phyloP scores from a whole-genome alignment of 2,797 vertebrate genomes.

The Psittacula echo region DNA sequence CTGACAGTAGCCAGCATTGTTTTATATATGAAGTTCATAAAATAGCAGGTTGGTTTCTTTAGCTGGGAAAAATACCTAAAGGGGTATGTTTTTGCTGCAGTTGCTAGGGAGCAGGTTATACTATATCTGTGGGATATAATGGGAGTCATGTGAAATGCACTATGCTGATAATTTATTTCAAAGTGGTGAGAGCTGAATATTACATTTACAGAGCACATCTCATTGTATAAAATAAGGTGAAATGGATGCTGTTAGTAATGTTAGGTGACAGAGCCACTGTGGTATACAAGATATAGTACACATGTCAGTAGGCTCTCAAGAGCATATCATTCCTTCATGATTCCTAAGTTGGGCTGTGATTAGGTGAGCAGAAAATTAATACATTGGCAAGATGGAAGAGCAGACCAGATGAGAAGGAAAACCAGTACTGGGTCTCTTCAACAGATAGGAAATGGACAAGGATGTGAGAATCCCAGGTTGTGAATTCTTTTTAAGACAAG shows the following conservation, averaged over 20 bases:
- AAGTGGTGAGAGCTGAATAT: slow-evolving; percentile 4
- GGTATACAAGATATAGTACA: background rate
- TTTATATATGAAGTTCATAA: slow-evolving; percentile 58
- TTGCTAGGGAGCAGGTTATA: slow-evolving; percentile 48
- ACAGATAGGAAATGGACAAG: background rate
- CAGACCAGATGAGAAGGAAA: background rate
- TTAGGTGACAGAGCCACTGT: slow-evolving; percentile 17
- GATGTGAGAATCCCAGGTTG: background rate
- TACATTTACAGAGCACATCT: slow-evolving; percentile 12
- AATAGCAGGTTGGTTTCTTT: slow-evolving; percentile 25
- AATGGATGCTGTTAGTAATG: slow-evolving; percentile 13
- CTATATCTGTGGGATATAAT: slow-evolving; percentile 21
- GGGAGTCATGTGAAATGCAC: slow-evolving; percentile 12
- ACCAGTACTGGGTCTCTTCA: background rate
- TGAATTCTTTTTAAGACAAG: background rate
- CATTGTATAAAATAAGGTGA: slow-evolving; percentile 2
- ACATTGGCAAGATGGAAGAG: background rate
- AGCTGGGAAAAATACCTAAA: slow-evolving; percentile 1
- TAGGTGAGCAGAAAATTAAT: slow-evolving; percentile 28
- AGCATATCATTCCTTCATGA: background rate
- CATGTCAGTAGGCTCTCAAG: background rate
- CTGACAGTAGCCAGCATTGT: background rate
- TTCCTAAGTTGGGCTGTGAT: background rate
- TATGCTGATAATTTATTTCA: slow-evolving; percentile 15
- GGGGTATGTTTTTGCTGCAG: slow-evolving; percentile 14